phyloP scores from a whole-genome alignment of 2,797 vertebrate genomes.

The Myoxocephalus aenaeus region DNA sequence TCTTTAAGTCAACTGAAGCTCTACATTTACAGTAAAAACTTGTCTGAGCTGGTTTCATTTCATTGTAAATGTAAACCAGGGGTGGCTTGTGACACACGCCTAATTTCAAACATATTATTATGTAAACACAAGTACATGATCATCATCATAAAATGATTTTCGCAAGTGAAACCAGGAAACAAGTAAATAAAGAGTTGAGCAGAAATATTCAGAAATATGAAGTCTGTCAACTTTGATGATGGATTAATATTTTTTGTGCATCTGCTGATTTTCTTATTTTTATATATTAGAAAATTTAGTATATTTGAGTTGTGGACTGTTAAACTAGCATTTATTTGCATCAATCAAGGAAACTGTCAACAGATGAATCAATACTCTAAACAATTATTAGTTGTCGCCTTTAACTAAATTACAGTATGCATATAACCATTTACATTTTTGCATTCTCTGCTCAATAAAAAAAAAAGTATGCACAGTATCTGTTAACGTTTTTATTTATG shows the following conservation, averaged over 20 bases:
- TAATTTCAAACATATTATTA: neutral
- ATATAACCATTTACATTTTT: neutral
- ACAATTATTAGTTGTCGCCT: neutral
- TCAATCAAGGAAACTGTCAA: neutral
- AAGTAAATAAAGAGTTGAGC: neutral
- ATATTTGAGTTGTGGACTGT: too few species aligned
- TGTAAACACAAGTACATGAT: neutral
- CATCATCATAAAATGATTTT: neutral
- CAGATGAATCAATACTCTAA: neutral
- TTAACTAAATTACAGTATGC: neutral
- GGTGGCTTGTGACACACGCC: neutral
- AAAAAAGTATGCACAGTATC: neutral
- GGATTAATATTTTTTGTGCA: neutral
- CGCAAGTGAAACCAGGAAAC: neutral
- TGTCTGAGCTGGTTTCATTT: neutral
- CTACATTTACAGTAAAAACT: neutral
- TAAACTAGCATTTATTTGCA: neutral
- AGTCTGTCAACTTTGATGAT: neutral
- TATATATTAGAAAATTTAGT: too few species aligned
- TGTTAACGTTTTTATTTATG: neutral
- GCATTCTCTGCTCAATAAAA: neutral
- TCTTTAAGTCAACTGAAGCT: neutral
- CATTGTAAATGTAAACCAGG: neutral
- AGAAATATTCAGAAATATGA: neutral
- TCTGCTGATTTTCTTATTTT: too few species aligned